These are phyloP conservation scores for Dendroctonus valens DNA, from an alignment of 1,140 invertebrate species.

Conservation along the genomic window DNA sequence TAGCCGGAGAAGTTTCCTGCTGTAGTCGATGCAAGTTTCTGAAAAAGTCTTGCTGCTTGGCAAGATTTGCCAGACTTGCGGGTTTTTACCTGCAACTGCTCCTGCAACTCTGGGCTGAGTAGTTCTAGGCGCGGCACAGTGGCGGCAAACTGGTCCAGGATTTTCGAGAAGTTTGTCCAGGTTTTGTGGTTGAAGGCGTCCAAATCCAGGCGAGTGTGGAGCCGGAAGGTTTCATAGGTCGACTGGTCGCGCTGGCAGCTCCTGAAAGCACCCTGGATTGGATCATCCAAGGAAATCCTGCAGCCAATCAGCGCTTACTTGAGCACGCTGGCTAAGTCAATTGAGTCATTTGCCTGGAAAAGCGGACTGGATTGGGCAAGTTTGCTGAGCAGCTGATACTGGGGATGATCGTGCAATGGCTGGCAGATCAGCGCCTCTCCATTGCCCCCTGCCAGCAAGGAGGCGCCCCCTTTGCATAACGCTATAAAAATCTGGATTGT, in stretches of 20 bases:
- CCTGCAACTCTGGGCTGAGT: conserved; percentile 59
- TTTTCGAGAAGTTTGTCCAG: conserved; percentile 58
- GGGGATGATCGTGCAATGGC: conserved; percentile 59
- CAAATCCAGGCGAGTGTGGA: conserved; percentile 52
- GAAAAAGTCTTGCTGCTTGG: neutral
- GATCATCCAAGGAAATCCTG: neutral
- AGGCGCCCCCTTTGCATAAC: conserved; percentile 42
- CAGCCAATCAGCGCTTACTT: conserved; percentile 40
- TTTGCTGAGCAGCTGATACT: conserved; percentile 58
- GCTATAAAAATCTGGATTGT: no score
- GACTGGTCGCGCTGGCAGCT: conserved; percentile 68
- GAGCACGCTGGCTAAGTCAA: conserved; percentile 44
- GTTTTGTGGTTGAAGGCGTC: conserved; percentile 57
- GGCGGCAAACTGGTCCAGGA: conserved; percentile 52
- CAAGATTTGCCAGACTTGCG: neutral
- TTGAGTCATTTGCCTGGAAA: conserved; percentile 36
- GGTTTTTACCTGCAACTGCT: conserved; percentile 54
- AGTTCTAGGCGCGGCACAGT: conserved; percentile 53
- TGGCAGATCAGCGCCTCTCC: conserved; percentile 62
- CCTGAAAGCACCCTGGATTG: conserved; percentile 50
- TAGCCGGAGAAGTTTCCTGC: conserved; percentile 68
- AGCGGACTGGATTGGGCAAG: conserved; percentile 45
- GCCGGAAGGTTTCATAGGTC: conserved; percentile 68
- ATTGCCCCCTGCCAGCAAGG: conserved; percentile 55
- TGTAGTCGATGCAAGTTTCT: conserved; percentile 59